Evolutionary conservation across 2,113 vertebrate genomes (phyloP), one percentile per base, ranked within the genome.

Genomic region (Propithecus coquereli): DNA sequence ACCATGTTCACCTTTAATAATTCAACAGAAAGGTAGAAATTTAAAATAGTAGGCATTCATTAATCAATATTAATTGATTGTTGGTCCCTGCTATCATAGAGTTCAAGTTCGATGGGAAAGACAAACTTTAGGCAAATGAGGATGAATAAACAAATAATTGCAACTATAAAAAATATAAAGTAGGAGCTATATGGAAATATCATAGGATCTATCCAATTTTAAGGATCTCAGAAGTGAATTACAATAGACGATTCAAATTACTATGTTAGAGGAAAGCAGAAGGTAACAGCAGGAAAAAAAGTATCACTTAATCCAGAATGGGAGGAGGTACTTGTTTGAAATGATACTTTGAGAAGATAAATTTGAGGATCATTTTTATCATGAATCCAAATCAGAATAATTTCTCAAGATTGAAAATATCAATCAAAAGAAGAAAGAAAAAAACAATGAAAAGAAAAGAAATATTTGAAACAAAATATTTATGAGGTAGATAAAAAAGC

Each of bases 21-120:
- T 79, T 96, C 45, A 97, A 32, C 2, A 84, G 16, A 4, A 63
- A 91, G 81, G 47, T 30, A 80, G 79, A 74, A 82, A 88, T 90
- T 87, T 83, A 79, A 90, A 90, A 61, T 37, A 3, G 30, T 54
- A 80, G 8, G 50, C 68, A 87, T 27, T 27, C 59, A 50, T 47
- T 90, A 76, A 83, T 73, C 79, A 90, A 45, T 94, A 71, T n/a
- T 82, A 90, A 87, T 83, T 94, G 81, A 90, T 73, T 83, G 6
- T 59, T 92, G 14, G 34, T 90, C 40, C 14, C 23, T 90, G 22
- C 34, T 68, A n/a, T 87, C 50, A 71, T 18, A 84, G 71, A 74
- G 16, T 43, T 84, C 65, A 80, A 91, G 9, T 73, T 57, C 16
- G 79, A 70, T 32, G n/a, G 32, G 2, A 40, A 93, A 68, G 13